A percentile compares a stretch with the other conserved stretches of the same genome.
These are phyloP conservation scores for Leptinotarsa juncta DNA, from an alignment of 2,888 invertebrate genomes.

Conservation along the genomic window DNA sequence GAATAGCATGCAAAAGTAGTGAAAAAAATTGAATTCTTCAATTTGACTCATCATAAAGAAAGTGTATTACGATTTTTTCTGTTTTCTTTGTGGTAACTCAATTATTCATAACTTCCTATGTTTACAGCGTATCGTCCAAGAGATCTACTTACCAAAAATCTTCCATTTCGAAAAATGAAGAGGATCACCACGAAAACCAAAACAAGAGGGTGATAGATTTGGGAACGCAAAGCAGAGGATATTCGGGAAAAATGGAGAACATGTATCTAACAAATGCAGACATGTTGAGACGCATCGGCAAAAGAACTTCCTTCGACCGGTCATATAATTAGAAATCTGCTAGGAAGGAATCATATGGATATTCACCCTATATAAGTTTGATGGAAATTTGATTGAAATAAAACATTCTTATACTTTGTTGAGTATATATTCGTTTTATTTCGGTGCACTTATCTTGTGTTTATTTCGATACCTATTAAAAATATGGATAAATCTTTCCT, in stretches of 20 bases:
- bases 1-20: too few relatives aligned
- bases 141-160: conserved; percentile 1
- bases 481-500: too few relatives aligned
- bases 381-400: neutral
- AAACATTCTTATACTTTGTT: too few relatives aligned
- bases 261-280: conserved; percentile 14
- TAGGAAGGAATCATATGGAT: neutral
- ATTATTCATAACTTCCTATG: too few relatives aligned
- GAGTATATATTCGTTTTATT: too few relatives aligned
- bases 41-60: too few relatives aligned
- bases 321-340: neutral
- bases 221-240: conserved; percentile 33
- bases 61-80: too few relatives aligned
- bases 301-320: neutral
- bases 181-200: conserved; percentile 11
- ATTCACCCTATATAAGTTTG: neutral
- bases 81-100: too few relatives aligned
- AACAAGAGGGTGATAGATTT: conserved; percentile 34
- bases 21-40: too few relatives aligned
- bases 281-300: conserved; percentile 27
- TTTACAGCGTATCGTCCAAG: conserved; percentile 16
- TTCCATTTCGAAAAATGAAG: neutral
- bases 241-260: conserved; percentile 27
- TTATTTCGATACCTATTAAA: too few relatives aligned
- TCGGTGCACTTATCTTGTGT: too few relatives aligned